These are phyloP conservation scores for Apamea epomidion DNA, from an alignment of 2,888 invertebrate species.

Conservation along the genomic window DNA sequence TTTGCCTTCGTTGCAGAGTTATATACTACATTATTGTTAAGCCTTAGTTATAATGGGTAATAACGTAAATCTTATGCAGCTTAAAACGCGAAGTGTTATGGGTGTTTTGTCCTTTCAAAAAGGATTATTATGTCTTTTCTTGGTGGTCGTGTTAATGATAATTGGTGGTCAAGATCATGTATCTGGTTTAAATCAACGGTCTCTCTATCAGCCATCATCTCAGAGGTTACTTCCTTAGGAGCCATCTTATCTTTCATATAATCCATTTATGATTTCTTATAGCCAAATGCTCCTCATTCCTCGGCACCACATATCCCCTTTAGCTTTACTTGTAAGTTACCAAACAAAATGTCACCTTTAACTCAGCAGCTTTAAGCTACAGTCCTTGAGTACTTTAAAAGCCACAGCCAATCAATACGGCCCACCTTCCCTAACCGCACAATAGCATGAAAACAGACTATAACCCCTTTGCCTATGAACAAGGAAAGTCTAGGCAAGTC, in stretches of 20 bases:
- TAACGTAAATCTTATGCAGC: conserved; percentile 17
- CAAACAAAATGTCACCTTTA: conserved; percentile 13
- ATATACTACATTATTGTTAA: conserved; percentile 14
- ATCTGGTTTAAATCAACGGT: neutral
- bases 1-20: conserved; percentile 45
- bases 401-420: conserved; percentile 44
- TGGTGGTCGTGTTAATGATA: neutral
- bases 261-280: neutral
- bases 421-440: conserved; percentile 37
- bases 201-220: neutral
- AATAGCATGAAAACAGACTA: conserved; percentile 40
- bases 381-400: conserved; percentile 23
- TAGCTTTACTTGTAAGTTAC: neutral
- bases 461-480: conserved; percentile 27
- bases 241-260: neutral
- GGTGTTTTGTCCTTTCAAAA: conserved; percentile 16
- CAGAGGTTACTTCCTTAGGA: neutral
- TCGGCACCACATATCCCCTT: neutral
- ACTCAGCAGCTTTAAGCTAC: neutral
- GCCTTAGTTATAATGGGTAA: conserved; percentile 34
- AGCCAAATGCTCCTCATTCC: neutral
- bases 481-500: conserved; percentile 36
- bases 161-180: neutral
- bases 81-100: conserved; percentile 18
- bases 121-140: conserved; percentile 6